Evolutionary conservation across 2,113 vertebrate genomes (phyloP).

Genomic region (Macheiramphus alcinus): DNA sequence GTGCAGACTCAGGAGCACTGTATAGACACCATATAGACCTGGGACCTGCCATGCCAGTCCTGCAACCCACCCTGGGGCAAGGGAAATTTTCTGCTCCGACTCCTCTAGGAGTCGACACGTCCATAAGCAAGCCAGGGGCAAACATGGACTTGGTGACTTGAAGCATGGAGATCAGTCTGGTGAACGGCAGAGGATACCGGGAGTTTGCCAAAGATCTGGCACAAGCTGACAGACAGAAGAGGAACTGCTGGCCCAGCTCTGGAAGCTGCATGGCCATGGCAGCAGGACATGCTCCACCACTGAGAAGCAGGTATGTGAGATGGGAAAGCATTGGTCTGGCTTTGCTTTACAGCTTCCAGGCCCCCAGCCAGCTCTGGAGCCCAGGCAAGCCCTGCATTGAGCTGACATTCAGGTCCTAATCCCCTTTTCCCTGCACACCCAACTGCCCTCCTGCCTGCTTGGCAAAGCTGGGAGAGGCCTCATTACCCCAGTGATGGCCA

Average conservation of each 20-base stretch:
- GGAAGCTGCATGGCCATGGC: neutral
- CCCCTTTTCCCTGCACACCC: neutral
- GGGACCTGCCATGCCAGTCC: neutral
- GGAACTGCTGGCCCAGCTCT: neutral
- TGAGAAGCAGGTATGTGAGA: neutral
- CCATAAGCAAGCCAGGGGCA: neutral
- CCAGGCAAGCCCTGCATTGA: rapidly evolving
- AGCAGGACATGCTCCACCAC: neutral
- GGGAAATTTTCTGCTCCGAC: neutral
- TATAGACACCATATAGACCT: neutral
- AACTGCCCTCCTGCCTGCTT: neutral
- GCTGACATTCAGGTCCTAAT: neutral
- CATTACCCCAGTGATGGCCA: neutral
- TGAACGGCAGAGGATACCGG: neutral
- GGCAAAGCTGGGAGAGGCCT: neutral
- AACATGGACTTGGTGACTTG: neutral
- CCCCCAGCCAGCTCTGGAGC: neutral
- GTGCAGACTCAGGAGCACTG: neutral
- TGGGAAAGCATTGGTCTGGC: neutral
- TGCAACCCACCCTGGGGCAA: neutral
- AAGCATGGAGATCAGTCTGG: neutral
- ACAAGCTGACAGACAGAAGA: neutral
- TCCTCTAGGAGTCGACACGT: neutral
- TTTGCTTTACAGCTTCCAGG: neutral
- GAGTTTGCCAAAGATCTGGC: neutral